phyloP scores from a whole-genome alignment of 1,140 invertebrate genomes.

The Phortica variegata region DNA sequence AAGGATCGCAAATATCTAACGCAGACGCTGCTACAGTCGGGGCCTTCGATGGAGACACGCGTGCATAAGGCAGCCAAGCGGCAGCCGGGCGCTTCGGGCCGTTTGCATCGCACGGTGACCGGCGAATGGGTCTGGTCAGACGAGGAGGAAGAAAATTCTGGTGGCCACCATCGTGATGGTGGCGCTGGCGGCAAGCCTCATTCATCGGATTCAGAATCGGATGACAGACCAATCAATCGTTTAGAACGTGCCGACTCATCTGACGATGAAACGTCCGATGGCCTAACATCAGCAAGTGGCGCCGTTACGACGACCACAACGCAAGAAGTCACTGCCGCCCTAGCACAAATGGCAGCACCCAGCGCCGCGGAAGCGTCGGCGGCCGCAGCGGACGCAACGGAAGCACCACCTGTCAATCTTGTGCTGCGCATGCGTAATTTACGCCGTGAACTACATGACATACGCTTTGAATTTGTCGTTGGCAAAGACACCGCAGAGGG shows the following conservation, averaged over 20 bases:
- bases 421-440: constrained; percentile 85
- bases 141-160: constrained; percentile 62
- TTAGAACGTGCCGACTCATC: constrained; percentile 61
- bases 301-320: constrained; percentile 7
- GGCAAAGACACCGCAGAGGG: constrained; percentile 92
- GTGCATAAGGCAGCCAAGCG: constrained; percentile 84
- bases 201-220: constrained; percentile 53
- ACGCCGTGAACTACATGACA: constrained; percentile 92
- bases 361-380: constrained; percentile 19
- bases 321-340: constrained; percentile 31
- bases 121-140: constrained; percentile 99
- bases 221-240: constrained; percentile 62
- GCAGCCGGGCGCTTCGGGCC: constrained; percentile 87
- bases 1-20: constrained; percentile 96
- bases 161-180: constrained; percentile 23
- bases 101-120: constrained; percentile 90
- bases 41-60: constrained; percentile 83
- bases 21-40: constrained; percentile 83
- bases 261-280: constrained; percentile 58
- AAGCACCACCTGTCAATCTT: constrained; percentile 66
- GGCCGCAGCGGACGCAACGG: constrained; percentile 22
- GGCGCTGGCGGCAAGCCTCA: constrained; percentile 43
- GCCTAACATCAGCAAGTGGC: constrained; percentile 7
- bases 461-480: constrained; percentile 92
- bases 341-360: constrained; percentile 38